These are phyloP conservation scores for Nomia melanderi DNA, from an alignment of 1,140 invertebrate genomes.

Conservation along the genomic window DNA sequence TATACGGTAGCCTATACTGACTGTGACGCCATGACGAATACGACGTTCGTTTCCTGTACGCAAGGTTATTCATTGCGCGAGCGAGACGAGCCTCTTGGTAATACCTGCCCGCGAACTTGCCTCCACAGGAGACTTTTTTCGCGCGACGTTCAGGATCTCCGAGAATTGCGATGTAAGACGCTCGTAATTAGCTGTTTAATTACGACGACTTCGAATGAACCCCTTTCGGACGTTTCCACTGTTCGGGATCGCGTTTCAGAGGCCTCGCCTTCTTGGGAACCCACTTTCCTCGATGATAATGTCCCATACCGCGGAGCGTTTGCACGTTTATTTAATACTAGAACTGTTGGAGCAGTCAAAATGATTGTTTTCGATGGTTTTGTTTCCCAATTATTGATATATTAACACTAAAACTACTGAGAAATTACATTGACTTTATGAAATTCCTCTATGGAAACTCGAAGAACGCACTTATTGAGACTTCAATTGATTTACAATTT, in stretches of 20 bases:
- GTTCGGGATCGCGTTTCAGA: not conserved
- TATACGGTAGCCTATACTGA: too few species aligned
- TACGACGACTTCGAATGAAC: slow-evolving; percentile 11
- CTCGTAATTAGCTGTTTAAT: slow-evolving; percentile 51
- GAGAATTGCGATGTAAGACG: slow-evolving; percentile 15
- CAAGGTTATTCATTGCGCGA: slow-evolving; percentile 65
- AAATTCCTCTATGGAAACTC: too few species aligned
- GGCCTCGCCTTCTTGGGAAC: not conserved
- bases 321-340: too few species aligned
- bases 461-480: too few species aligned
- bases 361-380: too few species aligned
- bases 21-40: slow-evolving; percentile 63
- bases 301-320: too few species aligned
- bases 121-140: not conserved
- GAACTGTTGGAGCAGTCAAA: too few species aligned
- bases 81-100: slow-evolving; percentile 38
- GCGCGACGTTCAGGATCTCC: slow-evolving; percentile 17
- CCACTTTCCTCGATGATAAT: too few species aligned
- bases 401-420: too few species aligned
- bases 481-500: too few species aligned
- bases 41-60: slow-evolving; percentile 68
- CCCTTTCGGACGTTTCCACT: not conserved
- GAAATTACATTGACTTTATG: too few species aligned
- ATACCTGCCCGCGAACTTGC: slow-evolving; percentile 23
- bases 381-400: too few species aligned